Evolutionary conservation across 2,888 invertebrate species (phyloP).

Genomic region (Pammene fasciana): DNA sequence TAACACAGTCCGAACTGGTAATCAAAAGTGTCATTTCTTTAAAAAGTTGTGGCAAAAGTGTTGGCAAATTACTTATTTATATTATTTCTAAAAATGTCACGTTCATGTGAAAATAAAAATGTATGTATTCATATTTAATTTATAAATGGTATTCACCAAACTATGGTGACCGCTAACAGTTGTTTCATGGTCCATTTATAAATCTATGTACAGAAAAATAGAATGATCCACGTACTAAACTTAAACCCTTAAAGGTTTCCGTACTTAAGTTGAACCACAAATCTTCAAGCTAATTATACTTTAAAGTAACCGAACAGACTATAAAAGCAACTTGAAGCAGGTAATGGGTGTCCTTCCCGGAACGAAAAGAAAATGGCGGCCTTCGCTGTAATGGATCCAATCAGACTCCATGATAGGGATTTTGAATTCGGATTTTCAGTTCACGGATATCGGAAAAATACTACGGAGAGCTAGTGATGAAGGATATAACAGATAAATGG

Average conservation of each 20-base stretch:
- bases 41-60: too few species aligned
- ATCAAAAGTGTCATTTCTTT: too few species aligned
- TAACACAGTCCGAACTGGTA: too few species aligned
- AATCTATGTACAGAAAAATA: neutral
- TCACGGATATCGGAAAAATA: neutral
- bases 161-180: too few species aligned
- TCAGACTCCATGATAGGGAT: neutral
- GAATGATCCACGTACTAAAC: neutral
- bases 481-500: too few species aligned
- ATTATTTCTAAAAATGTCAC: too few species aligned
- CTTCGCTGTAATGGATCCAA: conserved; percentile 24
- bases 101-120: too few species aligned
- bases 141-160: too few species aligned
- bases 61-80: too few species aligned
- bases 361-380: conserved; percentile 22
- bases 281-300: conserved; percentile 24
- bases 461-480: too few species aligned
- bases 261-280: conserved; percentile 10
- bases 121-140: too few species aligned
- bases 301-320: conserved; percentile 20
- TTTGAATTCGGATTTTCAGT: neutral
- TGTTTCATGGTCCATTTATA: too few species aligned
- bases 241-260: conserved; percentile 2
- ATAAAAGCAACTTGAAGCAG: conserved; percentile 27
- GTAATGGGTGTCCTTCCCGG: conserved; percentile 14